Conservation (phyloP, 2,797 vertebrate genomes). For the Lepilemur ruficaudatus region DNA sequence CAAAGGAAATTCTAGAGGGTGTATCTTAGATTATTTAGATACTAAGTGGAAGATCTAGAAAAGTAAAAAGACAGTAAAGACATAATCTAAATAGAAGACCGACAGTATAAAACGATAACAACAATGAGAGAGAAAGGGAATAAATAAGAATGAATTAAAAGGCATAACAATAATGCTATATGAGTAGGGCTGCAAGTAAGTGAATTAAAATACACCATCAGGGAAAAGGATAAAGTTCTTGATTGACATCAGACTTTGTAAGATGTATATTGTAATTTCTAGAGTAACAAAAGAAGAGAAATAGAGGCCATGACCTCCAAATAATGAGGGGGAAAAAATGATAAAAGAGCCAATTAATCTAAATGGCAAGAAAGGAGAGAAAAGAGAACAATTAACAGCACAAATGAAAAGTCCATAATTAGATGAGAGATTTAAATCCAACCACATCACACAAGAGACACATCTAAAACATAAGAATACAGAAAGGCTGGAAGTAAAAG, state of each 20-base stretch:
- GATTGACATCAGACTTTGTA: background rate
- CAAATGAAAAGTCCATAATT: background rate
- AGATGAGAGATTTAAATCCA: background rate
- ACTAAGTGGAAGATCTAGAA: background rate
- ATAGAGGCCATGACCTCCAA: background rate
- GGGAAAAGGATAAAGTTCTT: background rate
- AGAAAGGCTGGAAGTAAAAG: background rate
- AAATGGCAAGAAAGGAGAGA: background rate
- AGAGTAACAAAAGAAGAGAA: background rate
- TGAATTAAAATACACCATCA: background rate
- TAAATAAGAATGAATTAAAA: background rate
- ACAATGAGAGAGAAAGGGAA: background rate
- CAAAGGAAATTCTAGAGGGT: background rate
- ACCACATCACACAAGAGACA: background rate
- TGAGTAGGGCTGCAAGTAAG: background rate
- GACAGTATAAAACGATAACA: background rate
- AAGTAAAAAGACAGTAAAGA: background rate
- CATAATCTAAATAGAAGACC: background rate
- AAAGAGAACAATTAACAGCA: background rate
- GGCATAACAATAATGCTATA: background rate
- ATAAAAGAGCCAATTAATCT: background rate
- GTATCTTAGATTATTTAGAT: background rate
- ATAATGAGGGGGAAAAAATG: background rate
- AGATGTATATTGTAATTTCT: background rate
- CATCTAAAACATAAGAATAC: background rate